Percentiles rank a stretch among this genome's conserved stretches.
These are phyloP conservation scores for Crotalus tigris DNA, from an alignment of 2,113 vertebrate species.

Conservation along the genomic window DNA sequence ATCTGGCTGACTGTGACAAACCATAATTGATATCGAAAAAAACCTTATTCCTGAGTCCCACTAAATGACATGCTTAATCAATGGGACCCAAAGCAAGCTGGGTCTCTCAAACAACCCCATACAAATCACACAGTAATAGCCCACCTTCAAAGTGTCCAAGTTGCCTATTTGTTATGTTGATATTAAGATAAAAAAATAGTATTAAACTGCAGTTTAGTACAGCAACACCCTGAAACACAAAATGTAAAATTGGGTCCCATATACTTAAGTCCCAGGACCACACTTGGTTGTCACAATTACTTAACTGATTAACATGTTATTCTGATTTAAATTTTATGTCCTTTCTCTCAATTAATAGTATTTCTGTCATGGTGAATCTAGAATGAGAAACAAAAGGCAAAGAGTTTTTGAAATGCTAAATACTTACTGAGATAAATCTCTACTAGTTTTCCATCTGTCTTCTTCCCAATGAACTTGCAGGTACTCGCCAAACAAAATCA, in stretches of 20 bases:
- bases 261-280: neutral
- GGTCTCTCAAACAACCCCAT: too few relatives aligned
- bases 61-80: too few relatives aligned
- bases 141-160: too few relatives aligned
- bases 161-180: neutral
- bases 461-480: conserved; percentile 68
- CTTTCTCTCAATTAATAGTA: neutral
- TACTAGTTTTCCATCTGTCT: conserved; percentile 70
- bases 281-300: neutral
- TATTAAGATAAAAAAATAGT: neutral
- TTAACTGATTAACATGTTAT: neutral
- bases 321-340: neutral
- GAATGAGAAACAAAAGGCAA: neutral
- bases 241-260: neutral
- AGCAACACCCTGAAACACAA: neutral
- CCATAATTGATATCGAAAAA: too few relatives aligned
- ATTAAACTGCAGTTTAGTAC: neutral
- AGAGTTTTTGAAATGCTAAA: neutral
- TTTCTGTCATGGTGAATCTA: neutral
- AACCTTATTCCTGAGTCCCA: too few relatives aligned
- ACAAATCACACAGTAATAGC: too few relatives aligned
- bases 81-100: too few relatives aligned
- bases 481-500: conserved; percentile 73
- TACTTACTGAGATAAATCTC: conserved; percentile 67
- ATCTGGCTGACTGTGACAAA: too few relatives aligned